These are phyloP conservation scores for Tretioscincus oriximinensis DNA, from an alignment of 2,113 vertebrate species.

Conservation along the genomic window DNA sequence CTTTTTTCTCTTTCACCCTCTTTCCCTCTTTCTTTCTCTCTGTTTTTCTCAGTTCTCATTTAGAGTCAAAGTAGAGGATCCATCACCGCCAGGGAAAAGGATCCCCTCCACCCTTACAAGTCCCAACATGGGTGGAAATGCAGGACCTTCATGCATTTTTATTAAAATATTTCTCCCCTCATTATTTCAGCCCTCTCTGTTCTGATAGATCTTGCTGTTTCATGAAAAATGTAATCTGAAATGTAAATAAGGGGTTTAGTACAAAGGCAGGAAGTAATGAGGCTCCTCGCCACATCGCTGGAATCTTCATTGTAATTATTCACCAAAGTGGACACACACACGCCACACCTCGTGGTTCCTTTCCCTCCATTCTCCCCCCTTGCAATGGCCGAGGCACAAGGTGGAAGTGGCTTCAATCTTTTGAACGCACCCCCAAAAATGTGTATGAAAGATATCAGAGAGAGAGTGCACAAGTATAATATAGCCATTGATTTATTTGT, in stretches of 20 bases:
- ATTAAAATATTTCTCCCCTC: slow-evolving; percentile 86
- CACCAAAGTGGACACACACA: slow-evolving; percentile 79
- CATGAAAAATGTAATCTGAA: slow-evolving; percentile 91
- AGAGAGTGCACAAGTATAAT: slow-evolving; percentile 29
- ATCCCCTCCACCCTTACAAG: slow-evolving; percentile 60
- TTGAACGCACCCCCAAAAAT: slow-evolving; percentile 74
- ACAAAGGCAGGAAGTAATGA: slow-evolving; percentile 87
- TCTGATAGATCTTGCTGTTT: slow-evolving; percentile 86
- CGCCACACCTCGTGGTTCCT: slow-evolving; percentile 31
- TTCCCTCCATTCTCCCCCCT: slow-evolving; percentile 70
- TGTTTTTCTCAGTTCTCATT: slow-evolving; percentile 75
- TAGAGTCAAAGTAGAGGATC: slow-evolving; percentile 80
- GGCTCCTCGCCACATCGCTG: slow-evolving; percentile 74
- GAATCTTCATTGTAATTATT: slow-evolving; percentile 84
- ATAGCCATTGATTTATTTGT: no score
- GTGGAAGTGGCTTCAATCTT: slow-evolving; percentile 81
- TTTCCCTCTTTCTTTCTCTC: not conserved
- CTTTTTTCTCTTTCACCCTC: no score
- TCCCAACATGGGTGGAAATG: slow-evolving; percentile 76
- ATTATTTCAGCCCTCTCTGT: slow-evolving; percentile 86
- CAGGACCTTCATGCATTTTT: slow-evolving; percentile 78
- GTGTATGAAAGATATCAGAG: slow-evolving; percentile 31
- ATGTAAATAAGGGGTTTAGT: slow-evolving; percentile 95
- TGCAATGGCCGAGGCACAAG: slow-evolving; percentile 74
- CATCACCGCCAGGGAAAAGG: slow-evolving; percentile 74